These are phyloP conservation scores for Phoxinus dragarum DNA, from an alignment of 2,797 vertebrate genomes.

Conservation along the genomic window DNA sequence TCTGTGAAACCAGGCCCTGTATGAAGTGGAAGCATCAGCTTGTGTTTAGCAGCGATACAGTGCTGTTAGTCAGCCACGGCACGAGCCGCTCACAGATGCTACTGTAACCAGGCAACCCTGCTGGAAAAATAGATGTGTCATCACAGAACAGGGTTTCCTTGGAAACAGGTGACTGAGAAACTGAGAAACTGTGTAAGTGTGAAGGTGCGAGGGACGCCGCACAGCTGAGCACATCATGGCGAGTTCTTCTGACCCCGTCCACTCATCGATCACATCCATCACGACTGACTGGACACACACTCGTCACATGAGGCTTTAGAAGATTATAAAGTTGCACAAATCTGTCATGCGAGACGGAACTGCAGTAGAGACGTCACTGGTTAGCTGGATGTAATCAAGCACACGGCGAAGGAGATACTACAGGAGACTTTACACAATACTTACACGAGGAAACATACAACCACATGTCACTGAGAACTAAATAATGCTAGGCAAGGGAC, in stretches of 20 bases:
- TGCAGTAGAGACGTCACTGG: background rate
- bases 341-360: background rate
- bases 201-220: constrained; percentile 20
- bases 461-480: too few relatives aligned
- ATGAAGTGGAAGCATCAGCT: constrained; percentile 13
- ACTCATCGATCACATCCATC: background rate
- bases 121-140: constrained; percentile 51
- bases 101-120: constrained; percentile 61
- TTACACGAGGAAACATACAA: too few relatives aligned
- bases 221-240: background rate
- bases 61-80: constrained; percentile 4
- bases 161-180: constrained; percentile 61
- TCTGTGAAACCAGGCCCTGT: background rate
- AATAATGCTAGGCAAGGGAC: too few relatives aligned
- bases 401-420: too few relatives aligned
- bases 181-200: constrained; percentile 32
- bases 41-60: background rate
- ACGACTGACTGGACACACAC: background rate
- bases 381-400: too few relatives aligned
- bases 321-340: background rate
- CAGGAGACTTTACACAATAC: too few relatives aligned
- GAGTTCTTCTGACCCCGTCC: background rate
- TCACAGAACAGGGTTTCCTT: constrained; percentile 56
- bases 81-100: constrained; percentile 45
- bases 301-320: background rate